Base-by-base conservation (phyloP, 2,797 vertebrate species). In the Micrastur ruficollis region DNA sequence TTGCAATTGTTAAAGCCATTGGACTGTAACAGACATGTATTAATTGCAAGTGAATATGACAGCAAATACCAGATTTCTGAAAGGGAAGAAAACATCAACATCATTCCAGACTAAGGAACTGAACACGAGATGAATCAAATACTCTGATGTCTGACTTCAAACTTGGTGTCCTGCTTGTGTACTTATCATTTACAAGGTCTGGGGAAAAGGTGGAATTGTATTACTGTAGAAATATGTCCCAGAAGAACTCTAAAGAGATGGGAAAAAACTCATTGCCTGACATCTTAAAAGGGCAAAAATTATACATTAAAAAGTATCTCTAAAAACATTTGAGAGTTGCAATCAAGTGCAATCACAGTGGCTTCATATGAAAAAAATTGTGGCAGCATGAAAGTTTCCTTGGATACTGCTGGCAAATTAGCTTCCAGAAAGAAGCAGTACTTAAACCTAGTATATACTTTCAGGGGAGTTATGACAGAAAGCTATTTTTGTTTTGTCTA, bases 41-140 rank as follows among this genome's bases (percentile, higher is more conserved):
- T 99, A 99, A 99, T 99, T 99, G 98, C 98, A 98, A 98, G 98
- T 98, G 98, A 98, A 98, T 98, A 97, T 99, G 99, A 99, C 98
- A 99, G 98, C 98, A 98, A 95, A 89, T 81, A 96, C 93, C 95
- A 96, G 92, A 97, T 98, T 96, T 97, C 96, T 98, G 96, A 97
- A 95, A 89, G 68, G 59, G 92, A 93, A 80, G 52, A 81, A 96
- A 98, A 95, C 96, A 97, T 96, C 97, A 98, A 89, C 95, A 97
- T 96, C 97, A 97, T 98, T 98, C 93, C 97, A 98, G 94, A 97
- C 90, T 96, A 92, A 97, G 95, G 97, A 98, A 94, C 96, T 97
- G 98, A 97, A 98, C 94, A 98, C 97, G 93, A 96, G 97, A 96
- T 98, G 89, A 98, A 97, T 97, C 96, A 95, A 96, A 90, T 90